Conservation (phyloP, 2,113 vertebrate genomes). For the Hippocampus guttulatus region DNA sequence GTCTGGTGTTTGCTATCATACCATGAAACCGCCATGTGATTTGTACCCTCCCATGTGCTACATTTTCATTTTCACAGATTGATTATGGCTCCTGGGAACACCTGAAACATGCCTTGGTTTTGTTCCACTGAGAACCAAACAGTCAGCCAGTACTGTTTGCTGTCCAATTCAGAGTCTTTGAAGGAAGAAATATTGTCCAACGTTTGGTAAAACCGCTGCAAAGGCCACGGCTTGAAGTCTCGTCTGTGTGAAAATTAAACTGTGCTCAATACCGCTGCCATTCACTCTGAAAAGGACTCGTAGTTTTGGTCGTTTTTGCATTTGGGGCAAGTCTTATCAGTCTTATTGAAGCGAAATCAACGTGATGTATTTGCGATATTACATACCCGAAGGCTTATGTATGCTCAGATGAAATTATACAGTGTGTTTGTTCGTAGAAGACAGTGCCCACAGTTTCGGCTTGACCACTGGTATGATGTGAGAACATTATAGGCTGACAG, state of each 20-base stretch:
- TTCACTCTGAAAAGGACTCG: background rate
- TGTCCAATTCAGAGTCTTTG: too few species aligned
- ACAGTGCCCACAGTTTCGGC: conserved; percentile 20
- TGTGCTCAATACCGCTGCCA: too few species aligned
- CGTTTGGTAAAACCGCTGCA: too few species aligned
- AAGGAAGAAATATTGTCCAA: too few species aligned
- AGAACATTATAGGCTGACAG: conserved; percentile 48
- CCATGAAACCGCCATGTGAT: conserved; percentile 52
- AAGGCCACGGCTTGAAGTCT: background rate
- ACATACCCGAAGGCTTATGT: background rate
- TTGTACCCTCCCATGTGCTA: conserved; percentile 43
- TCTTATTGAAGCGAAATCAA: background rate
- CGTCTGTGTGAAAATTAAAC: too few species aligned
- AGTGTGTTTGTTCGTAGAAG: conserved; percentile 3
- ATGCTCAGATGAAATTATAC: background rate
- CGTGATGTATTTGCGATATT: background rate
- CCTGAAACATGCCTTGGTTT: conserved; percentile 40
- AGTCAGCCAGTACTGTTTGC: too few species aligned
- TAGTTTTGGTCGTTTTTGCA: background rate
- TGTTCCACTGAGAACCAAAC: conserved; percentile 9
- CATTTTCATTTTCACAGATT: conserved; percentile 25
- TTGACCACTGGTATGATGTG: conserved; percentile 47
- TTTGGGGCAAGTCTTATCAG: background rate
- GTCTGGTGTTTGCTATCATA: conserved; percentile 45
- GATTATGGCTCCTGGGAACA: conserved; percentile 31